A percentile compares a stretch with the other conserved stretches of the same genome.
Conservation (phyloP, 23 tunicate species). For the Aplidium turbinatum region DNA sequence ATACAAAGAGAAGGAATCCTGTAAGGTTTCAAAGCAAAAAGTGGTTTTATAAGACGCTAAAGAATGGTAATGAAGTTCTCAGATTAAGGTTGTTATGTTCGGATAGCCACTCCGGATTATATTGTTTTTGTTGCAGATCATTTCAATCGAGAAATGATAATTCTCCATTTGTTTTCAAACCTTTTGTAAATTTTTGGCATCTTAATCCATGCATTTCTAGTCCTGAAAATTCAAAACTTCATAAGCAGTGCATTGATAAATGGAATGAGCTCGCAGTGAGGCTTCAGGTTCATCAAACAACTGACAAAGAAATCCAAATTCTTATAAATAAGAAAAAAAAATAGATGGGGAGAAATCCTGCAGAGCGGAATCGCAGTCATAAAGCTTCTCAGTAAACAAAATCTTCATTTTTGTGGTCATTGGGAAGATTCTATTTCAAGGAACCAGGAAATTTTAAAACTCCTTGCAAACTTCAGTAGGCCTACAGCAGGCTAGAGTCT, state of each 20-base stretch:
- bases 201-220: slow-evolving; percentile 27
- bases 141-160: slow-evolving; percentile 35
- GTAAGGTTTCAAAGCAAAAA: slow-evolving; percentile 32
- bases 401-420: slow-evolving; percentile 35
- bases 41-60: slow-evolving; percentile 34
- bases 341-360: slow-evolving; percentile 36
- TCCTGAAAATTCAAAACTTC: slow-evolving; percentile 35
- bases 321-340: slow-evolving; percentile 26
- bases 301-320: slow-evolving; percentile 34
- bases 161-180: slow-evolving; percentile 30
- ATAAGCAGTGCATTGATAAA: slow-evolving; percentile 42
- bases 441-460: slow-evolving; percentile 52
- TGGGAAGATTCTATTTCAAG: slow-evolving; percentile 45
- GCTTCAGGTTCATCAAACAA: slow-evolving; percentile 34
- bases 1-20: slow-evolving; percentile 35
- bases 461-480: slow-evolving; percentile 37
- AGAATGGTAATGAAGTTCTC: slow-evolving; percentile 39
- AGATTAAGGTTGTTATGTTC: slow-evolving; percentile 31
- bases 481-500: too few relatives aligned
- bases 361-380: slow-evolving; percentile 44
- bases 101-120: slow-evolving; percentile 16
- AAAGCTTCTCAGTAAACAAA: slow-evolving; percentile 48
- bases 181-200: slow-evolving; percentile 39
- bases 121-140: slow-evolving; percentile 30
- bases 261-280: slow-evolving; percentile 51